phyloP scores from a whole-genome alignment of 2,888 invertebrate genomes.

The Tetheella fluctuosa region DNA sequence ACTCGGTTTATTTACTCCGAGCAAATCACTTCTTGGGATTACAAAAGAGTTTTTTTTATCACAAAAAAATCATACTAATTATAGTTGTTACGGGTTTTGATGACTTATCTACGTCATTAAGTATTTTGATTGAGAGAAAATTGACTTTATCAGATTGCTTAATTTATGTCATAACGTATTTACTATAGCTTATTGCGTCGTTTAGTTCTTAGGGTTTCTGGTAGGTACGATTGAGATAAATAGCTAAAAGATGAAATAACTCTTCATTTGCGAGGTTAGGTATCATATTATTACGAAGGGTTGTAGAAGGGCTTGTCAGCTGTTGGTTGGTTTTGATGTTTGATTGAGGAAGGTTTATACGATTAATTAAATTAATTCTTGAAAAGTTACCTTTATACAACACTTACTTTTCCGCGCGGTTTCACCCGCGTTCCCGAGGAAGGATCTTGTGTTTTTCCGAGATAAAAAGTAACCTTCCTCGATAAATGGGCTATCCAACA shows the following conservation, averaged over 20 bases:
- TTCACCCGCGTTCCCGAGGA: too few relatives aligned
- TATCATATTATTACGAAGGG: conserved; percentile 18
- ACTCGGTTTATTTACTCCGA: conserved; percentile 47
- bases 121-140: too few relatives aligned
- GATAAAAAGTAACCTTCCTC: too few relatives aligned
- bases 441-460: too few relatives aligned
- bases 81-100: too few relatives aligned
- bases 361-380: conserved; percentile 35
- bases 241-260: conserved; percentile 19
- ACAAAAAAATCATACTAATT: too few relatives aligned
- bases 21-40: conserved; percentile 33
- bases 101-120: too few relatives aligned
- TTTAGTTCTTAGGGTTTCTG: neutral
- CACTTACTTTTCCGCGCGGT: too few relatives aligned
- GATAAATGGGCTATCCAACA: too few relatives aligned
- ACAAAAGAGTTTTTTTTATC: conserved; percentile 37
- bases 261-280: conserved; percentile 29
- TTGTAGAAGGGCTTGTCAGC: conserved; percentile 30
- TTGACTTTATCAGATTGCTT: too few relatives aligned
- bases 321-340: conserved; percentile 22
- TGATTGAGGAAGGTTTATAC: conserved; percentile 31
- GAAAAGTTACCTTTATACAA: neutral
- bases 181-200: too few relatives aligned
- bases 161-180: too few relatives aligned
- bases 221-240: neutral